Percentiles rank a stretch among this genome's conserved stretches.
These are phyloP conservation scores for Osedax fenrisi DNA, from an alignment of 2,888 invertebrate genomes.

Conservation along the genomic window DNA sequence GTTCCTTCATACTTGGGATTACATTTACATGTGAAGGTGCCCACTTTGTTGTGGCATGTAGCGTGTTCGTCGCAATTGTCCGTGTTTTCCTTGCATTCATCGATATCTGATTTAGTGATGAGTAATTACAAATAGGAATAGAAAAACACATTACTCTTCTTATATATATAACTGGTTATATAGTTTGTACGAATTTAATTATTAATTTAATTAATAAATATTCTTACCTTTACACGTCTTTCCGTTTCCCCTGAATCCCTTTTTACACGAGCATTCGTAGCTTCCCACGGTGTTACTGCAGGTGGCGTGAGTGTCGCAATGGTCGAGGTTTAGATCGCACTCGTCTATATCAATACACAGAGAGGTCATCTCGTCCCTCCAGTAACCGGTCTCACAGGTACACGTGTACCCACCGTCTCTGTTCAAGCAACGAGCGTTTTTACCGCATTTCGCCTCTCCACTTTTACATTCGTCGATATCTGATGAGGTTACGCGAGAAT, in stretches of 20 bases:
- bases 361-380: neutral
- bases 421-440: constrained; percentile 3
- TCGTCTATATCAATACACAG: constrained; percentile 28
- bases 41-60: neutral
- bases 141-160: too few relatives aligned
- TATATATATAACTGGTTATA: too few relatives aligned
- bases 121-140: too few relatives aligned
- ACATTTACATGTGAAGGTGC: neutral
- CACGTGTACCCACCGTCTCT: constrained; percentile 2
- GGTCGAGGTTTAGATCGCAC: constrained; percentile 6
- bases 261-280: constrained; percentile 19
- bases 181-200: too few relatives aligned
- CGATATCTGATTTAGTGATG: too few relatives aligned
- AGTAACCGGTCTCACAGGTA: neutral
- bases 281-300: constrained; percentile 22
- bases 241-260: constrained; percentile 26
- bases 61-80: neutral
- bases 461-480: constrained; percentile 6
- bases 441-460: neutral
- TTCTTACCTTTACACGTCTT: constrained; percentile 38
- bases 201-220: too few relatives aligned
- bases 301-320: constrained; percentile 12
- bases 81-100: constrained; percentile 17
- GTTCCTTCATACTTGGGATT: neutral
- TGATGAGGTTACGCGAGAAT: too few relatives aligned